Conservation (phyloP, 35 echinoderm and acorn worm species). For the Apostichopus japonicus region DNA sequence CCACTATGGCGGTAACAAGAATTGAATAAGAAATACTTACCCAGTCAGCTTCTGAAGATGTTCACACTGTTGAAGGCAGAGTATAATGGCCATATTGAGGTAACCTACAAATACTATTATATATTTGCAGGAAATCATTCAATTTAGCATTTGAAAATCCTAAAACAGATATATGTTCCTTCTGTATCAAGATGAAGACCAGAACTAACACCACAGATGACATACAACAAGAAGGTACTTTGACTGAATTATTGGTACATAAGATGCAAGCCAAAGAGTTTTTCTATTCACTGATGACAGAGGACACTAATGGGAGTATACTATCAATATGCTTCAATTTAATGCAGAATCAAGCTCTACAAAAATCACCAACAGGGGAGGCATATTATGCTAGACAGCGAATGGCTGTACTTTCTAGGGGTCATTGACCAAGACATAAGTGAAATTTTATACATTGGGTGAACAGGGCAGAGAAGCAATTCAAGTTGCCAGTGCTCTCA, state of each 20-base stretch:
- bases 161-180: constrained; percentile 59
- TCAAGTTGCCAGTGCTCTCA: constrained; percentile 58
- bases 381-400: constrained; percentile 62
- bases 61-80: constrained; percentile 45
- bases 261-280: constrained; percentile 41
- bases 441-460: constrained; percentile 60
- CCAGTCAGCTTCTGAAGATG: constrained; percentile 28
- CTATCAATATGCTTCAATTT: constrained; percentile 50
- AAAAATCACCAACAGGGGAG: constrained; percentile 53
- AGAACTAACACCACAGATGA: constrained; percentile 13
- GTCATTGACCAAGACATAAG: constrained; percentile 45
- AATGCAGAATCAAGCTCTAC: constrained; percentile 66
- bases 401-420: constrained; percentile 59
- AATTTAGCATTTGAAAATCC: constrained; percentile 61
- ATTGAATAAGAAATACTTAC: constrained; percentile 41
- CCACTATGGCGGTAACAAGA: constrained; percentile 64
- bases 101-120: constrained; percentile 52
- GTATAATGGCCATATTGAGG: constrained; percentile 29
- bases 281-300: background rate
- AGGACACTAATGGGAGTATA: constrained; percentile 29
- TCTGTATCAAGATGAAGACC: constrained; percentile 4
- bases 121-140: constrained; percentile 47
- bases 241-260: constrained; percentile 65
- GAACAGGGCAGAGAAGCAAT: constrained; percentile 58
- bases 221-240: background rate